A percentile compares a stretch with the other conserved stretches of the same genome.
Conservation (phyloP, 2,888 invertebrate species). For the Clivina fossor region DNA sequence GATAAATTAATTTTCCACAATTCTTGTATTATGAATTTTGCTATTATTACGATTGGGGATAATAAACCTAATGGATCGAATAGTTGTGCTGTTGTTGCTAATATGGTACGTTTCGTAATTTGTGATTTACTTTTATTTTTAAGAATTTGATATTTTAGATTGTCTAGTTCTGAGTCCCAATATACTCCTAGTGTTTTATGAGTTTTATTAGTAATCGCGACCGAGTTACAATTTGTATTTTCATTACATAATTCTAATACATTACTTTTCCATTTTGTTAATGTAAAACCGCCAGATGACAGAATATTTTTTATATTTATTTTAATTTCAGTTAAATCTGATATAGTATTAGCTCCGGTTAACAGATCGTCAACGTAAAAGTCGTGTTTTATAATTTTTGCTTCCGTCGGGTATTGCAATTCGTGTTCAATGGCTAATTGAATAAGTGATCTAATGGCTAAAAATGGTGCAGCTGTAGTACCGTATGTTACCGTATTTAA, state of each 20-base stretch:
- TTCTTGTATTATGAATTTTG: constrained; percentile 40
- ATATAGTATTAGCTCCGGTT: constrained; percentile 25
- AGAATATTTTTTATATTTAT: constrained; percentile 10
- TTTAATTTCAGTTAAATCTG: constrained; percentile 14
- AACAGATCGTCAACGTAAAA: constrained; percentile 40
- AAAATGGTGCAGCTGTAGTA: constrained; percentile 15
- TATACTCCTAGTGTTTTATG: constrained; percentile 7
- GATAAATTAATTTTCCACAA: constrained; percentile 11
- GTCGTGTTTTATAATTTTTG: constrained; percentile 32
- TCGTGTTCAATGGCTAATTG: constrained; percentile 31
- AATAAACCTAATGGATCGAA: constrained; percentile 39
- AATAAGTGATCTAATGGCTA: constrained; percentile 21
- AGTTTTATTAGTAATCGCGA: not conserved
- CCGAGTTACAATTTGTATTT: not conserved
- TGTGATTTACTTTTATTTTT: too few relatives aligned
- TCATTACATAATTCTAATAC: not conserved
- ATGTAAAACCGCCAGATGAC: constrained; percentile 18
- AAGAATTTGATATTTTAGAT: not conserved
- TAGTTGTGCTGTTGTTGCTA: constrained; percentile 32
- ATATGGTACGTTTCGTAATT: constrained; percentile 39
- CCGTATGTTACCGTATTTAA: constrained; percentile 18
- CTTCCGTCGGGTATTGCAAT: constrained; percentile 26
- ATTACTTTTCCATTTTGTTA: constrained; percentile 18
- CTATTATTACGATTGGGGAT: constrained; percentile 33
- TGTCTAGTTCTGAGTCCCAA: constrained; percentile 12